These are phyloP conservation scores for Antheraea yamamai DNA, from an alignment of 2,888 invertebrate species.

Conservation along the genomic window DNA sequence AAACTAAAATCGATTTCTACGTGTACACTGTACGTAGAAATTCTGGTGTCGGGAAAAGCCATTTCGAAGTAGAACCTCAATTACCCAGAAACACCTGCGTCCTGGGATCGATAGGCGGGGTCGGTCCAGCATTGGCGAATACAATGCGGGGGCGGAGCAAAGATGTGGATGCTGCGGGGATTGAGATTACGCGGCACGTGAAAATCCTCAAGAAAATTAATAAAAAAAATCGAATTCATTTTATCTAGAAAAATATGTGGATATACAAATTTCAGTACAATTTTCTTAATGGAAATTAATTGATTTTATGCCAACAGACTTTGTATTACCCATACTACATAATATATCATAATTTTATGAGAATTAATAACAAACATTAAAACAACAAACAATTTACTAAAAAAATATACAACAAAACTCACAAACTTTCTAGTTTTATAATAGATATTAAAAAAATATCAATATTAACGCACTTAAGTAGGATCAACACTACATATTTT, in stretches of 20 bases:
- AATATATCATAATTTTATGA: too few relatives aligned
- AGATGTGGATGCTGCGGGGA: conserved; percentile 41
- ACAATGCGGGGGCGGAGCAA: conserved; percentile 48
- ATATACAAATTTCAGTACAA: too few relatives aligned
- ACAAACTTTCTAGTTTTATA: too few relatives aligned
- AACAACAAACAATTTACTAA: too few relatives aligned
- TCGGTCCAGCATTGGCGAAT: conserved; percentile 56
- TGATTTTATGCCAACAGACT: too few relatives aligned
- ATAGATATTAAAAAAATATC: too few relatives aligned
- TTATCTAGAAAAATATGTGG: neutral
- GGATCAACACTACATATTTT: too few relatives aligned
- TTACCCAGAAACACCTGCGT: conserved; percentile 67
- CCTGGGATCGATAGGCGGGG: conserved; percentile 71
- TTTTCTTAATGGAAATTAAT: too few relatives aligned
- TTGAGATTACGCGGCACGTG: neutral
- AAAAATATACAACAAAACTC: too few relatives aligned
- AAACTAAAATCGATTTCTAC: conserved; percentile 14
- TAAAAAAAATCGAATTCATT: neutral
- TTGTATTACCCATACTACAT: too few relatives aligned
- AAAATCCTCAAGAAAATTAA: neutral
- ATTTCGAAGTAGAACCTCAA: conserved; percentile 44
- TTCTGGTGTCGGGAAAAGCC: conserved; percentile 23
- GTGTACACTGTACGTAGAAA: neutral
- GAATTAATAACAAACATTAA: too few relatives aligned
- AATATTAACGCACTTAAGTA: too few relatives aligned